phyloP scores from a whole-genome alignment of 2,888 invertebrate genomes.

The Zygothrica quintamaculata region DNA sequence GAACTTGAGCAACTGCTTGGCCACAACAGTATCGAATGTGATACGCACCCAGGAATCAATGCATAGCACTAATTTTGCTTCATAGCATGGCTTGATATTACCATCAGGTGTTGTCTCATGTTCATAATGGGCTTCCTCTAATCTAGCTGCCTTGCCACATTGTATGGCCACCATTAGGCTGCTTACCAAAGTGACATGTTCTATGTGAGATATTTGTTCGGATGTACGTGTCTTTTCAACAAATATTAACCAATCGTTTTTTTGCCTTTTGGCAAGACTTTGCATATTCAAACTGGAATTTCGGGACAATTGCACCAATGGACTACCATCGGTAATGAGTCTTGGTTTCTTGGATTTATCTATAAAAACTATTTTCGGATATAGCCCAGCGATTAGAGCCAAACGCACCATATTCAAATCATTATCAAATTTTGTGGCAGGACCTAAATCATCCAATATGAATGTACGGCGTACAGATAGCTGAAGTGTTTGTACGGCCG shows the following conservation, averaged over 20 bases:
- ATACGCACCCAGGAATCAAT: slow-evolving; percentile 44
- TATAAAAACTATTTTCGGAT: slow-evolving; percentile 93
- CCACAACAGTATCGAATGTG: slow-evolving; percentile 17
- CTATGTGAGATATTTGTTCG: slow-evolving; percentile 88
- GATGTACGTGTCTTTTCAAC: slow-evolving; percentile 92
- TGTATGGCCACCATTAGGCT: slow-evolving; percentile 92
- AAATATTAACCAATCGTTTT: slow-evolving; percentile 92
- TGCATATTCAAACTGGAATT: slow-evolving; percentile 86
- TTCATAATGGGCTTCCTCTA: not conserved
- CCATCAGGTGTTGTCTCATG: slow-evolving; percentile 58
- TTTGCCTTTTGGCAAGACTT: slow-evolving; percentile 60
- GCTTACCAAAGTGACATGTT: slow-evolving; percentile 92
- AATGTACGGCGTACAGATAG: slow-evolving; percentile 89
- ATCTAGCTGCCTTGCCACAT: slow-evolving; percentile 69
- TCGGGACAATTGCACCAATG: slow-evolving; percentile 86
- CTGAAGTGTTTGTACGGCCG: slow-evolving; percentile 92
- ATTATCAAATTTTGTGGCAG: slow-evolving; percentile 43
- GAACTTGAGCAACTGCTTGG: slow-evolving; percentile 6
- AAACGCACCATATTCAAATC: slow-evolving; percentile 95
- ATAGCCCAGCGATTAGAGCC: slow-evolving; percentile 93
- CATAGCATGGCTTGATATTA: slow-evolving; percentile 25
- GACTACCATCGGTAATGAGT: slow-evolving; percentile 88
- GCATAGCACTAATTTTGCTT: slow-evolving; percentile 7
- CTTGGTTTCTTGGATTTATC: slow-evolving; percentile 85
- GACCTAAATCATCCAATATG: slow-evolving; percentile 85